These are phyloP conservation scores for Enoplosus armatus DNA, from an alignment of 2,797 vertebrate species.

Conservation along the genomic window DNA sequence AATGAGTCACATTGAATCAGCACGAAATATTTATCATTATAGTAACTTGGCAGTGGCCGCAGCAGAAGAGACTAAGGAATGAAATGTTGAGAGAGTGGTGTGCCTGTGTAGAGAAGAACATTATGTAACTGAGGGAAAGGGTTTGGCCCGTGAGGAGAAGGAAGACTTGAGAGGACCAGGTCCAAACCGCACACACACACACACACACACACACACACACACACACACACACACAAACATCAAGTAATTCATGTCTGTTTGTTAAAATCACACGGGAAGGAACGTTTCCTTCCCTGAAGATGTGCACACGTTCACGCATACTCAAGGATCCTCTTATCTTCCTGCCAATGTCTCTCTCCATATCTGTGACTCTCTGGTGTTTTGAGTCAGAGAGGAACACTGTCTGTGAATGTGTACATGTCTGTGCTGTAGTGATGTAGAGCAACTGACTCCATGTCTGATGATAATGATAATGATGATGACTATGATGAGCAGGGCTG, in stretches of 20 bases:
- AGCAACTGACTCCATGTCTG: constrained; percentile 68
- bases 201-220: no score
- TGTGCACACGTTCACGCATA: constrained; percentile 47
- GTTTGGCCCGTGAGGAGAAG: constrained; percentile 44
- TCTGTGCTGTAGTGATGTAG: constrained; percentile 51
- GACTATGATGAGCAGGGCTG: constrained; percentile 62
- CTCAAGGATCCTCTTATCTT: constrained; percentile 71
- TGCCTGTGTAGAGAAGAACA: constrained; percentile 35
- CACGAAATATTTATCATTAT: constrained; percentile 44
- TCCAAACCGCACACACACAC: constrained; percentile 38
- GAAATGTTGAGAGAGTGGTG: constrained; percentile 49
- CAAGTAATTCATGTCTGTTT: constrained; percentile 59
- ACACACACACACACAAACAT: constrained; percentile 31
- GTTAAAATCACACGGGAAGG: constrained; percentile 61
- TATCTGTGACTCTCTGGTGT: constrained; percentile 62
- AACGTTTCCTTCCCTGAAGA: constrained; percentile 66
- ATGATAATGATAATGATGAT: constrained; percentile 75
- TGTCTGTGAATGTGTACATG: constrained; percentile 53
- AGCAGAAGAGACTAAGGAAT: constrained; percentile 35
- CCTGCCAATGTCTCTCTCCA: constrained; percentile 45
- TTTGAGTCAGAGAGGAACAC: constrained; percentile 58
- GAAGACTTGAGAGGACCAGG: constrained; percentile 44
- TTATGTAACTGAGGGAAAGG: constrained; percentile 61
- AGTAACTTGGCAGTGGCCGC: constrained; percentile 39
- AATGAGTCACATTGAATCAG: constrained; percentile 55